Percentiles rank a stretch among this genome's conserved stretches.
These are phyloP conservation scores for Pipra filicauda DNA, from an alignment of 2,113 vertebrate genomes.

Conservation along the genomic window DNA sequence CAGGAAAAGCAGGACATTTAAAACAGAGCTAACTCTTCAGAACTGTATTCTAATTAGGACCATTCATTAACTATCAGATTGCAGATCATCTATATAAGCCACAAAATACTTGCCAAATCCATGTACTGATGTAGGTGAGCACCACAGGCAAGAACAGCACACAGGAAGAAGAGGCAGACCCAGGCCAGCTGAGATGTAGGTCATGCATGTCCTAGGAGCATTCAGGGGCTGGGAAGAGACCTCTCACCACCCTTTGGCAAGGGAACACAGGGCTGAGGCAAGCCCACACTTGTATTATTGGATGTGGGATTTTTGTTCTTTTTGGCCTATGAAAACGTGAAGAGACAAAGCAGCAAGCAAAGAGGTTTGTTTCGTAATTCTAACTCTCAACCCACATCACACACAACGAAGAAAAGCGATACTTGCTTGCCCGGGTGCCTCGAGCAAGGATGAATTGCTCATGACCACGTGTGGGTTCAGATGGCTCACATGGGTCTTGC, in stretches of 20 bases:
- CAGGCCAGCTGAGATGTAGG: not conserved
- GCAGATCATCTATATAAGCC: not conserved
- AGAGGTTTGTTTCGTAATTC: not conserved
- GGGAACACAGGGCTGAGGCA: not conserved
- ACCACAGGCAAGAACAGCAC: fast-evolving
- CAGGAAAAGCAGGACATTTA: not conserved
- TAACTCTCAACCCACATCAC: not conserved
- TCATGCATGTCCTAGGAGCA: not conserved
- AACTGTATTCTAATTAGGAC: not conserved
- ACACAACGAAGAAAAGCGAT: not conserved
- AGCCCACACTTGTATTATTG: not conserved
- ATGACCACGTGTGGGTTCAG: not conserved
- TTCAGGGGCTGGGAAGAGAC: not conserved
- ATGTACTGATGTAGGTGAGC: not conserved
- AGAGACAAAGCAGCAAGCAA: not conserved
- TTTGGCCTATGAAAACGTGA: not conserved
- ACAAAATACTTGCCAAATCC: not conserved
- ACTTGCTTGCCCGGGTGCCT: not conserved
- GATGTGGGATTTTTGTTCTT: not conserved
- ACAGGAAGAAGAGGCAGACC: not conserved
- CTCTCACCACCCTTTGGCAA: not conserved
- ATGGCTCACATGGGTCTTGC: not conserved
- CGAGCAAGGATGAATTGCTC: not conserved
- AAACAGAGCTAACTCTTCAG: not conserved
- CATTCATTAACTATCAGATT: not conserved